Conservation (phyloP, 2,113 vertebrate genomes). For the Lagenorhynchus albirostris region DNA sequence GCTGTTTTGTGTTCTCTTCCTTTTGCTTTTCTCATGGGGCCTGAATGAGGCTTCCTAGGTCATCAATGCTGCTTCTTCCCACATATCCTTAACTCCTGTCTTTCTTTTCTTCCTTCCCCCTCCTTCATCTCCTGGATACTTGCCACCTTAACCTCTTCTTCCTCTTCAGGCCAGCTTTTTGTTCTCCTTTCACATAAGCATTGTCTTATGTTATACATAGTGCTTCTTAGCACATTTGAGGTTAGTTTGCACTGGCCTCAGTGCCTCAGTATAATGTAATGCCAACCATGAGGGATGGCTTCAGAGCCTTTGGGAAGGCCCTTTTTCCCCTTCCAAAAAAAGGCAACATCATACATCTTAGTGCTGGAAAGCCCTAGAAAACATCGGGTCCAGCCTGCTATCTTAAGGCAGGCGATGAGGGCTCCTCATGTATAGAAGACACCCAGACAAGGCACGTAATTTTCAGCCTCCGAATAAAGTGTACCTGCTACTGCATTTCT, state of each 20-base stretch:
- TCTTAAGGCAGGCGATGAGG: not conserved
- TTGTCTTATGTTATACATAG: not conserved
- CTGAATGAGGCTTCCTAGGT: not conserved
- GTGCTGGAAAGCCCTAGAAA: not conserved
- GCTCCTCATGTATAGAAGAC: not conserved
- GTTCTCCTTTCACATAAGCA: not conserved
- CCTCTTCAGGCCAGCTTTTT: not conserved
- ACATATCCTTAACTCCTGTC: not conserved
- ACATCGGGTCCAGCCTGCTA: not conserved
- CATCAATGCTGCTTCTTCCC: not conserved
- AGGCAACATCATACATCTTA: not conserved
- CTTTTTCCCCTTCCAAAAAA: not conserved
- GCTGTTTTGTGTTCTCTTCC: not conserved
- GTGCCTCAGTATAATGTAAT: not conserved
- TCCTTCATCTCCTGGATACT: not conserved
- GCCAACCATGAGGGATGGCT: not conserved
- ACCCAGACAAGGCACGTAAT: not conserved
- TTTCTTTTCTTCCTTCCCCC: not conserved
- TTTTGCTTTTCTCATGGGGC: not conserved
- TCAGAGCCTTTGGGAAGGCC: not conserved
- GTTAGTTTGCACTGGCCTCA: not conserved
- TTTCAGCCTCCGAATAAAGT: not conserved
- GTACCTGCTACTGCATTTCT: not conserved
- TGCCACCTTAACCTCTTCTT: not conserved
- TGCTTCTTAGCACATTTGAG: not conserved